These are phyloP conservation scores for Geotrupes spiniger DNA, from an alignment of 2,888 invertebrate species.

Conservation along the genomic window DNA sequence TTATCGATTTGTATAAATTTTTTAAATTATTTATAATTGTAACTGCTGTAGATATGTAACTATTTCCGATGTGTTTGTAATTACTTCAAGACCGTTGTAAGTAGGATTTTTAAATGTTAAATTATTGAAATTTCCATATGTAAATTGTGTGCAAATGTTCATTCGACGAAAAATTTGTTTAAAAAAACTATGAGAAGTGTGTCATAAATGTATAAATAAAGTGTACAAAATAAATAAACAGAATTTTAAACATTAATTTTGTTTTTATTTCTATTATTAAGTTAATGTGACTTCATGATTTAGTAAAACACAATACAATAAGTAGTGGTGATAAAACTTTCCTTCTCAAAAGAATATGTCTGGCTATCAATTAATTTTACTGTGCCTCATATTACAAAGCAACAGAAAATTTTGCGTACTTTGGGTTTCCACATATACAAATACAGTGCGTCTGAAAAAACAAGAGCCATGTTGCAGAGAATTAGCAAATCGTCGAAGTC, in stretches of 20 bases:
- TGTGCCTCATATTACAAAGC: too few relatives aligned
- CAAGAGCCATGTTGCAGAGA: too few relatives aligned
- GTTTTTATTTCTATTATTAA: not conserved
- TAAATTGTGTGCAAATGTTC: not conserved
- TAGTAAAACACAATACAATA: too few relatives aligned
- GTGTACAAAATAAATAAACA: slow-evolving; percentile 20
- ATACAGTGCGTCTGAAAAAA: too few relatives aligned
- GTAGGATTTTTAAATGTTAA: not conserved
- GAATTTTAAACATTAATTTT: slow-evolving; percentile 1
- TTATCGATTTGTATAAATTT: slow-evolving; percentile 8
- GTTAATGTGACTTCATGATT: too few relatives aligned
- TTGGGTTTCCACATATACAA: too few relatives aligned
- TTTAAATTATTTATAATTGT: slow-evolving; percentile 20
- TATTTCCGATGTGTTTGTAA: slow-evolving; percentile 1
- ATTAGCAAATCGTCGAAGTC: too few relatives aligned
- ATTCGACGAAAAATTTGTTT: not conserved
- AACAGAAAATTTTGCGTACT: too few relatives aligned
- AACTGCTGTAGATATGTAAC: slow-evolving; percentile 18
- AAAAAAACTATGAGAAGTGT: slow-evolving; percentile 16
- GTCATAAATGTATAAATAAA: slow-evolving; percentile 22
- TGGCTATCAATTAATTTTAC: too few relatives aligned
- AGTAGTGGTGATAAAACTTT: too few relatives aligned
- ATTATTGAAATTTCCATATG: slow-evolving; percentile 1
- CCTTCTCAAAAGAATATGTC: too few relatives aligned
- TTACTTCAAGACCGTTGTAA: too few relatives aligned